Conservation (phyloP, 2,797 vertebrate species). For the Acanthurus tractus region DNA sequence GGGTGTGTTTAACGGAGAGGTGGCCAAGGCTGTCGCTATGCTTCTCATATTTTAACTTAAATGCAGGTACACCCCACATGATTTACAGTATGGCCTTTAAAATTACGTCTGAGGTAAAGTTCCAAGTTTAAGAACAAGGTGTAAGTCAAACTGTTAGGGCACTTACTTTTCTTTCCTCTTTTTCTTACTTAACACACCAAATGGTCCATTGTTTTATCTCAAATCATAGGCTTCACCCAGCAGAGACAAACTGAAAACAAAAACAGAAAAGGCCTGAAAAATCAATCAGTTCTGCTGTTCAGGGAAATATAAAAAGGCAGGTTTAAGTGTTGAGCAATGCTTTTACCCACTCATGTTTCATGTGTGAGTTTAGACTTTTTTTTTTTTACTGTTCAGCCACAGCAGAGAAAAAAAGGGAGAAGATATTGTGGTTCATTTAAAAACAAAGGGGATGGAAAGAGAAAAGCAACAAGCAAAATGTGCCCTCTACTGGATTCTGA, state of each 20-base stretch:
- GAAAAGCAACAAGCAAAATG: conserved; percentile 48
- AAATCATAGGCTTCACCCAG: conserved; percentile 29
- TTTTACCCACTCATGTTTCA: conserved; percentile 14
- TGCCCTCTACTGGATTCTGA: conserved; percentile 80
- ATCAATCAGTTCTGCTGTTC: conserved; percentile 20
- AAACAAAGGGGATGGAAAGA: conserved; percentile 29
- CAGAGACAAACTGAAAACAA: conserved; percentile 23
- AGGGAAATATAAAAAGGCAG: conserved; percentile 7
- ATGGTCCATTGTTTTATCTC: conserved; percentile 17
- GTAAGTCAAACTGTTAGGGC: conserved; percentile 34
- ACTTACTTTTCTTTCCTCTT: conserved; percentile 23
- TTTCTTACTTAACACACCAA: conserved; percentile 18
- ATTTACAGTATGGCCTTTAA: conserved; percentile 70
- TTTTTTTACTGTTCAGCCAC: conserved; percentile 8
- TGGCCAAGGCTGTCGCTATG: conserved; percentile 44
- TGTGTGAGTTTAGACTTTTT: conserved; percentile 23
- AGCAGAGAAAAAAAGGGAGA: conserved; percentile 3
- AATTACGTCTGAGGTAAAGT: conserved; percentile 42
- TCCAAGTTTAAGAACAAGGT: conserved; percentile 36
- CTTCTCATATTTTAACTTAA: conserved; percentile 63
- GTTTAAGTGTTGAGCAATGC: conserved; percentile 16
- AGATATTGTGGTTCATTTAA: conserved; percentile 6
- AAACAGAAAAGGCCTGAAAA: conserved; percentile 6
- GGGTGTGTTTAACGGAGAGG: conserved; percentile 49
- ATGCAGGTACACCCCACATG: conserved; percentile 47